A percentile compares a stretch with the other conserved stretches of the same genome.
Conservation (phyloP, 1,140 invertebrate species). For the Zaprionus africanus region DNA sequence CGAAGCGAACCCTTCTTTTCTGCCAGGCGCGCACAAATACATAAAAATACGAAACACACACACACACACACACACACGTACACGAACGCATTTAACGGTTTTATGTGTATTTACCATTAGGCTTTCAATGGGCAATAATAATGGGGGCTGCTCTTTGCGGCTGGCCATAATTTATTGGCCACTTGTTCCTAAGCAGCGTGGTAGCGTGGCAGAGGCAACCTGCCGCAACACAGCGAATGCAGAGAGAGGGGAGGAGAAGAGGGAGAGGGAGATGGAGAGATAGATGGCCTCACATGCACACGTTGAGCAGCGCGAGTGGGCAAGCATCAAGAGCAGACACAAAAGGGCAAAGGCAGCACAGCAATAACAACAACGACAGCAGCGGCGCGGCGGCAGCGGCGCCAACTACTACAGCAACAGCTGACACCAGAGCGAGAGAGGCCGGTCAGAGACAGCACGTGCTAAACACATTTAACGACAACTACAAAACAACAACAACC, state of each 20-base stretch:
- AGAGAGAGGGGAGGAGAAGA: neutral
- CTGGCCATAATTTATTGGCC: conserved; percentile 78
- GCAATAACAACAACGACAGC: conserved; percentile 41
- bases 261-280: conserved; percentile 3
- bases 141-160: conserved; percentile 60
- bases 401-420: conserved; percentile 30
- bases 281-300: conserved; percentile 4
- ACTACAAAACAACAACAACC: conserved; percentile 66
- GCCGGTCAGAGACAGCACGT: conserved; percentile 75
- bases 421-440: conserved; percentile 47
- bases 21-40: conserved; percentile 25
- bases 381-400: neutral
- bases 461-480: conserved; percentile 81
- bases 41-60: conserved; percentile 32
- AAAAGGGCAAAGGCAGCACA: conserved; percentile 70
- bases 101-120: conserved; percentile 78
- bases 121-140: conserved; percentile 76
- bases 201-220: conserved; percentile 19
- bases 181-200: conserved; percentile 78
- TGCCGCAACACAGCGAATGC: conserved; percentile 53
- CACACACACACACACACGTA: conserved; percentile 24
- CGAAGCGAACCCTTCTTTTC: conserved; percentile 43
- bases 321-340: conserved; percentile 79
- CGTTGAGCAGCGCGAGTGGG: conserved; percentile 24
- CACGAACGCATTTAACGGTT: conserved; percentile 63